Base-by-base conservation (phyloP, 2,888 invertebrate genomes). In the Lissonota sp. region DNA sequence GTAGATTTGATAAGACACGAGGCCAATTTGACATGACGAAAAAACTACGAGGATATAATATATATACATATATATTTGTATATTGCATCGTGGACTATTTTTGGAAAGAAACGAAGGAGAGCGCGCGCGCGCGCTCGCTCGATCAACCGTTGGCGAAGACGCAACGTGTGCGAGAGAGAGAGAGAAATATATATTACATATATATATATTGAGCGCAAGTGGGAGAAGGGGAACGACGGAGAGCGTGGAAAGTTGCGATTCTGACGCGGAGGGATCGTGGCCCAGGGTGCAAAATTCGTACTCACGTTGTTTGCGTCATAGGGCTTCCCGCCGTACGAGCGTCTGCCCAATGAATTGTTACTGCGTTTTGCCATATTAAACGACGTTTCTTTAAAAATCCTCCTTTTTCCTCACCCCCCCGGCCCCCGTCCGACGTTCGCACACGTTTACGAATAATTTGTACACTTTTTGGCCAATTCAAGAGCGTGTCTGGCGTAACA, bases 251-350 rank as follows among this genome's bases (percentile, higher is more conserved):
- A 64, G 26, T 51, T 8, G 51, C 16, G 66, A 69, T 53, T 67
- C 42, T 79, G 66, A 66, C 40, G 76, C 66, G 60, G 57, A 75
- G 58, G 76, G 51, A 62, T 57, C 53, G 64, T 57, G 26, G 7
- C 55, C 55, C 16, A 63, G 14, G 69, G 60, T 72, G 73, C 84
- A 79, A 79, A 76, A 84, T 80, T n/a, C 80, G 58, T 90, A 93
- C 93, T 93, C 90, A 93, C 93, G 89, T 93, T 93, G 86, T 93
- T 93, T 86, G 91, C 90, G 87, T 93, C 93, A 87, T 93, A 93
- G 73, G 93, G 93, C 85, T 93, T 93, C 83, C 91, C 89, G 84
- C 89, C 89, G 86, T 87, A 91, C 77, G 91, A 86, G 83, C 91
- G 91, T 86, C 89, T 91, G 78, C 88, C 91, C 84, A 88, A 87